Conservation (phyloP, 2,888 invertebrate species). For the Gymnoscelis rufifasciata region DNA sequence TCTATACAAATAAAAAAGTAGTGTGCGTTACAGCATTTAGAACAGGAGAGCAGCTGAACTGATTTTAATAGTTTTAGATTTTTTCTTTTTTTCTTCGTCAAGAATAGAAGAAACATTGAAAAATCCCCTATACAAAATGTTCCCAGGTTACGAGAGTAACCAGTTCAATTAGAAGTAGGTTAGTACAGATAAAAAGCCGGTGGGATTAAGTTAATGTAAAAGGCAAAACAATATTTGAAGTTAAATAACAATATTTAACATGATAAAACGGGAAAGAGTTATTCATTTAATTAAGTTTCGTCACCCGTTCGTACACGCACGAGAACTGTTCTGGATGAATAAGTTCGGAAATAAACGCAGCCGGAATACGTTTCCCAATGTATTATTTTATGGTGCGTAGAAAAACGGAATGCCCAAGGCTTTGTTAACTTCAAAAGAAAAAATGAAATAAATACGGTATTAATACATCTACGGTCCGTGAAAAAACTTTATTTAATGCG, state of each 20-base stretch:
- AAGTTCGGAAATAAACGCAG: constrained; percentile 55
- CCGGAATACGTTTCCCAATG: constrained; percentile 58
- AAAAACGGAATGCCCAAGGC: constrained; percentile 66
- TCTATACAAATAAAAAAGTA: too few species aligned
- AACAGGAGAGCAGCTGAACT: too few species aligned
- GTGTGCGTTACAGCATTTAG: too few species aligned
- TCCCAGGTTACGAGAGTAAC: too few species aligned
- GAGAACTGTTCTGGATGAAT: constrained; percentile 47
- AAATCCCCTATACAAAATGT: too few species aligned
- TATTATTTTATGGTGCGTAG: constrained; percentile 69
- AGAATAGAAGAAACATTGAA: too few species aligned
- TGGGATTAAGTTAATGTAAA: too few species aligned
- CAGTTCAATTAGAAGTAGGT: too few species aligned
- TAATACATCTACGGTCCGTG: constrained; percentile 73
- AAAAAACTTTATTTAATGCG: constrained; percentile 56
- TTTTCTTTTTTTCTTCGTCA: too few species aligned
- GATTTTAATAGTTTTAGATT: too few species aligned
- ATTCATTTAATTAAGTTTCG: constrained; percentile 10
- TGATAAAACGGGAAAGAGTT: not conserved
- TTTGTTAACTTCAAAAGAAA: constrained; percentile 77
- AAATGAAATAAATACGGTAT: constrained; percentile 74
- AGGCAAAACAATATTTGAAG: too few species aligned
- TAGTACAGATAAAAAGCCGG: too few species aligned
- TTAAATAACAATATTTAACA: constrained; percentile 23
- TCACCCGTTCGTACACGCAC: constrained; percentile 12